Evolutionary conservation across 1,140 invertebrate genomes (phyloP).

Genomic region (Wiebesia pumilae): DNA sequence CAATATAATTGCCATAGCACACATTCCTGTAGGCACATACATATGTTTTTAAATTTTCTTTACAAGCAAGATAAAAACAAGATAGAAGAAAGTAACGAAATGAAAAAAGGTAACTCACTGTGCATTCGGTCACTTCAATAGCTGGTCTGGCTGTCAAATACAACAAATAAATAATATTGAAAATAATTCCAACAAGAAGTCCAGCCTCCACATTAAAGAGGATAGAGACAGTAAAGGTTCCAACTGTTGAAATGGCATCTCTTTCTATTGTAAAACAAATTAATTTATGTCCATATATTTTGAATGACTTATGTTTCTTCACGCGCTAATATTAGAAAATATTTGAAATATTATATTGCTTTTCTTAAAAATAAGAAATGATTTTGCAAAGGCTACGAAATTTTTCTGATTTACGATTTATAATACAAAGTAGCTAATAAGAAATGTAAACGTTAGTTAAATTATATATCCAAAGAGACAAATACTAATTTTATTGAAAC

Average conservation of each 20-base stretch:
- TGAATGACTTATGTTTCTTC: neutral
- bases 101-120: conserved; percentile 62
- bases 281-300: neutral
- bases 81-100: conserved; percentile 1
- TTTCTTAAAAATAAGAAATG: too few relatives aligned
- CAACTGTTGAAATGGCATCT: conserved; percentile 77
- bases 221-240: conserved; percentile 79
- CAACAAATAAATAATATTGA: conserved; percentile 79
- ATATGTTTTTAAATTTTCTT: neutral
- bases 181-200: conserved; percentile 79
- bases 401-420: neutral
- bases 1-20: neutral
- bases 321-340: too few relatives aligned
- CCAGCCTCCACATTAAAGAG: conserved; percentile 81
- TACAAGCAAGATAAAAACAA: neutral
- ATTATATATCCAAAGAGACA: neutral
- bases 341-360: too few relatives aligned
- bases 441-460: neutral
- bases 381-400: too few relatives aligned
- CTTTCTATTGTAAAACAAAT: conserved; percentile 69
- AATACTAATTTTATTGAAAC: neutral
- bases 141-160: conserved; percentile 75
- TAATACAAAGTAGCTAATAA: neutral
- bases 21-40: neutral
- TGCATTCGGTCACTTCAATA: conserved; percentile 65